These are phyloP conservation scores for Campaea margaritaria DNA, from an alignment of 2,888 invertebrate species.

Conservation along the genomic window DNA sequence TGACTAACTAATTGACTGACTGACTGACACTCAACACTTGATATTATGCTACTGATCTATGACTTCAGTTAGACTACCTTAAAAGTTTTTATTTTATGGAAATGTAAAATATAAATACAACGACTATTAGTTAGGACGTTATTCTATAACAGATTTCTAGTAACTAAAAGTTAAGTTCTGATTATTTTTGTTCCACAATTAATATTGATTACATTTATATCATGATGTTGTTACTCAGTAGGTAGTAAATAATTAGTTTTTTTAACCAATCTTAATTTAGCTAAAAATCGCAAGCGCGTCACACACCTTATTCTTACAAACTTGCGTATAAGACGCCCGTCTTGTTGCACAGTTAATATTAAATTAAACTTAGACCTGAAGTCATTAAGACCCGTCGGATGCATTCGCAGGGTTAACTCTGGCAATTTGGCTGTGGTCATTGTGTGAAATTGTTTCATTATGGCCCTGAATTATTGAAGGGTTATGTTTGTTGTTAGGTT, in stretches of 20 bases:
- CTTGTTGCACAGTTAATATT: constrained; percentile 77
- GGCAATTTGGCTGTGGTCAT: constrained; percentile 71
- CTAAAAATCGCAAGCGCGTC: constrained; percentile 43
- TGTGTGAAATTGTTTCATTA: constrained; percentile 49
- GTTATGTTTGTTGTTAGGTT: constrained; percentile 27
- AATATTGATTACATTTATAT: too few relatives aligned
- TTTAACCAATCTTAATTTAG: too few relatives aligned
- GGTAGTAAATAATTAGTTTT: too few relatives aligned
- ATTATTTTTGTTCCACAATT: too few relatives aligned
- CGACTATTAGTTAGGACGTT: too few relatives aligned
- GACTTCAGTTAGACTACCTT: too few relatives aligned
- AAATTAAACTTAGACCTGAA: constrained; percentile 78
- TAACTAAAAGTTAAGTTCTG: too few relatives aligned
- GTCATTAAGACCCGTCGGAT: constrained; percentile 80
- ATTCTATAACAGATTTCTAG: too few relatives aligned
- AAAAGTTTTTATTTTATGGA: too few relatives aligned
- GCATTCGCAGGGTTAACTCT: constrained; percentile 69
- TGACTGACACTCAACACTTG: background rate
- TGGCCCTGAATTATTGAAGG: constrained; percentile 29
- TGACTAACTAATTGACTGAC: background rate
- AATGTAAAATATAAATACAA: too few relatives aligned
- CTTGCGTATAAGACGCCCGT: constrained; percentile 72
- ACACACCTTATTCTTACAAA: constrained; percentile 54
- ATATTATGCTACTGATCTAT: background rate
- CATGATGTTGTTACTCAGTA: too few relatives aligned